Evolutionary conservation across 2,113 vertebrate genomes (phyloP), one percentile per base, ranked within the genome.

Genomic region (zebrafish (Danio rerio)): DNA sequence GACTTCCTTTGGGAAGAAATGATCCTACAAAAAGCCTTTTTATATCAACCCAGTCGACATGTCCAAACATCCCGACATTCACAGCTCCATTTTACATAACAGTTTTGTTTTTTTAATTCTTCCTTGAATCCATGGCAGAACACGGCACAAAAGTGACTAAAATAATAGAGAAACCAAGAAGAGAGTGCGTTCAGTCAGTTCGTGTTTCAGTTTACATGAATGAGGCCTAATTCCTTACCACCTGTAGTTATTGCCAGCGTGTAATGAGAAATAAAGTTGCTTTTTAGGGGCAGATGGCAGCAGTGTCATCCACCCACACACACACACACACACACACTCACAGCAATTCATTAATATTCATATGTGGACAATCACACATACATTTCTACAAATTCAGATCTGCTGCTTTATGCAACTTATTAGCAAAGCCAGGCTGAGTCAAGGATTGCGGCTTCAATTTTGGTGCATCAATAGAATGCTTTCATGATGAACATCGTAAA

Each of bases 161-260:
- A 76, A 77, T 73, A 89, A 86, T 21, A 83, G 66, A 90, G 81
- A 61, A 58, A 76, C 86, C 58, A 86, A 42, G 78, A 62, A 81
- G 40, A 86, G 62, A 82, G 61, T 88, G 15, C 82, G 86, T 81
- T 74, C 43, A 47, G 73, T 81, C 86, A 47, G 10, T 68, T 68
- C 84, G 89, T 87, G 88, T 66, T 85, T 84, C 82, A 31, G 85
- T 88, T 31, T 85, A 89, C 78, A 89, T 88, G 66, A 78, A 92
- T 84, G 91, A 91, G 81, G 90, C 90, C 93, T 92, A 92, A 92
- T 88, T 92, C 80, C 94, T 95, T 95, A 95, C 93, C 94, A 95
- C 94, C 94, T 95, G 90, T 88, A 78, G 92, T 88, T 86, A 92
- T 88, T 91, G 92, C 92, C 93, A 94, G 94, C 94, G 87, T 95